These are phyloP conservation scores for Drosophila prosaltans DNA, from an alignment of 1,140 invertebrate species.

Conservation along the genomic window DNA sequence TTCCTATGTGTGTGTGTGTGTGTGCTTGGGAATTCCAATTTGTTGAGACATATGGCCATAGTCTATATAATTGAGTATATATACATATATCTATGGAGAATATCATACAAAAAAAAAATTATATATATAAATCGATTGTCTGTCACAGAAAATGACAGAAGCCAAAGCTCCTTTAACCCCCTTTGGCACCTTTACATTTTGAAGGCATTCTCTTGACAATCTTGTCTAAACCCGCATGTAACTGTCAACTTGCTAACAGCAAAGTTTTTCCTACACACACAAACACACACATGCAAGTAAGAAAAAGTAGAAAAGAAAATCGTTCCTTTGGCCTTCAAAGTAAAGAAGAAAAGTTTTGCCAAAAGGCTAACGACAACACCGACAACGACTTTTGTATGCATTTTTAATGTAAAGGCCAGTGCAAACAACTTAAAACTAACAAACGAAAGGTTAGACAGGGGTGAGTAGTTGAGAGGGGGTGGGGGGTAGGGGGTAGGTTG, in stretches of 20 bases:
- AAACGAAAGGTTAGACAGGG: background rate
- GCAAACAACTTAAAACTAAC: constrained; percentile 53
- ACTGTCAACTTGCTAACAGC: constrained; percentile 45
- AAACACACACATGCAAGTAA: background rate
- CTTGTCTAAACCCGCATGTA: constrained; percentile 62
- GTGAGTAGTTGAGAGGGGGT: constrained; percentile 2
- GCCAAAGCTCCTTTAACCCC: constrained; percentile 18
- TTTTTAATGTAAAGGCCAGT: constrained; percentile 72
- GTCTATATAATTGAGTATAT: constrained; percentile 35
- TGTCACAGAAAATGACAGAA: constrained; percentile 7
- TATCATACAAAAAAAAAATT: background rate
- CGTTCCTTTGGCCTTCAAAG: constrained; percentile 57
- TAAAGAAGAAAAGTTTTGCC: constrained; percentile 46
- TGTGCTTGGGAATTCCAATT: constrained; percentile 68
- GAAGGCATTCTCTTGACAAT: constrained; percentile 44
- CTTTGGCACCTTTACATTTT: constrained; percentile 24
- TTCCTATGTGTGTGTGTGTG: background rate
- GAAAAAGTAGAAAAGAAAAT: constrained; percentile 14
- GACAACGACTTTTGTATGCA: constrained; percentile 61
- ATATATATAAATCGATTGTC: constrained; percentile 50
- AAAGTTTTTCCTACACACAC: constrained; percentile 31
- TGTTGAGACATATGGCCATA: constrained; percentile 50
- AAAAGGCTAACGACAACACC: constrained; percentile 21
- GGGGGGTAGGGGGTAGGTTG: no score
- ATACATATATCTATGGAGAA: background rate